A percentile compares a stretch with the other conserved stretches of the same genome.
phyloP scores from a whole-genome alignment of 1,140 invertebrate genomes.

The Armadillidium nasatum region DNA sequence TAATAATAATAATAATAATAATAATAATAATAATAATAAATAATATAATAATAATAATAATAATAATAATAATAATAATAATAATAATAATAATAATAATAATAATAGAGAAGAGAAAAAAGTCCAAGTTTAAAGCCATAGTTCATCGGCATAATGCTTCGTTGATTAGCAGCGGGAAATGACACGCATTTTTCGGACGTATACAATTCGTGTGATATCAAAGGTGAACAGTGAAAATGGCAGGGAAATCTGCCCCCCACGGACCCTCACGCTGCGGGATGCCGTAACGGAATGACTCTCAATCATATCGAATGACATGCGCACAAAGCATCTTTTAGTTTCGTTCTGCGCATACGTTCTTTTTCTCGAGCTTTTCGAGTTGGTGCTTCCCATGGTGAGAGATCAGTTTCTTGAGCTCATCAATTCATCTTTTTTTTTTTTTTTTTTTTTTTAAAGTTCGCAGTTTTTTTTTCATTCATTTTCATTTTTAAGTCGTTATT shows the following conservation, averaged over 20 bases:
- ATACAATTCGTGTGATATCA: neutral
- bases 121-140: too few species aligned
- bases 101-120: too few species aligned
- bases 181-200: neutral
- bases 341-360: neutral
- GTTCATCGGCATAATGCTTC: neutral
- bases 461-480: neutral
- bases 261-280: neutral
- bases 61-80: too few species aligned
- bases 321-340: neutral
- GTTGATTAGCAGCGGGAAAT: neutral
- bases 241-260: slow-evolving; percentile 1
- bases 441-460: neutral
- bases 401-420: neutral
- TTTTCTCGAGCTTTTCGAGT: neutral
- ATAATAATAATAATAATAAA: too few species aligned
- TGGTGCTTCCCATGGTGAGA: neutral
- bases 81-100: too few species aligned
- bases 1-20: too few species aligned
- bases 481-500: neutral
- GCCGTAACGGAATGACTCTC: neutral
- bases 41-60: too few species aligned
- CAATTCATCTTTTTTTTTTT: neutral
- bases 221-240: neutral
- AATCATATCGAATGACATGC: slow-evolving; percentile 7